Base-by-base conservation (phyloP, 2,888 invertebrate species). In the Callosobruchus maculatus region DNA sequence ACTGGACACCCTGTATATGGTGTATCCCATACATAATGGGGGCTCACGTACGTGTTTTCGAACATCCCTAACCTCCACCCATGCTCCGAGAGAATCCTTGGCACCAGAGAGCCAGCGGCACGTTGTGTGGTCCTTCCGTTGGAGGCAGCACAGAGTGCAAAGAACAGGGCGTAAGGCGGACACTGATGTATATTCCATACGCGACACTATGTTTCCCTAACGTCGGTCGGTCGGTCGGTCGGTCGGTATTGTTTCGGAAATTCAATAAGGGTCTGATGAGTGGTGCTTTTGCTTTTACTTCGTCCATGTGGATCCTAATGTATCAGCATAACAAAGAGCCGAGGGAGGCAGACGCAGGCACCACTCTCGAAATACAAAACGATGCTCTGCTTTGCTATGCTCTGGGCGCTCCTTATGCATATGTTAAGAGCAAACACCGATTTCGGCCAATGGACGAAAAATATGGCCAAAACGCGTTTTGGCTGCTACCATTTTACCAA, bases 71-170 rank as follows among this genome's bases (percentile, higher is more conserved):
- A 26, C 49, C 70, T 70, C 22, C 31, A 49, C 49, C 49, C 7
- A 49, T 49, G 49, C 13, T 1, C 13, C 1, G 9, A 49, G 13
- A 49, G n/a, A n/a, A n/a, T n/a, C n/a, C 49, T 18, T 18, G 18
- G 18, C 13, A 49, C 13, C 49, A 49, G 20, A 9, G 9, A 68
- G 21, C 9, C 68, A 68, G 7, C 7, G 69, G 74, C 74, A 30
- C 67, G 72, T 72, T 74, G 74, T 74, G 74, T 74, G 74, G 74
- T 74, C 74, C 71, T n/a, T n/a, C n/a, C n/a, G n/a, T n/a, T n/a
- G n/a, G n/a, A 30, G 30, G 26, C 22, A 70, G 67, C 70, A 73
- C 49, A 67, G 67, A 72, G 21, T 68, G 68, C 68, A 49, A 49
- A 49, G 49, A 49, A 49, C 49, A 49, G 49, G 18, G 49, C 67